These are phyloP conservation scores for Fissipunctia ypsillon DNA, from an alignment of 2,888 invertebrate species.

Conservation along the genomic window DNA sequence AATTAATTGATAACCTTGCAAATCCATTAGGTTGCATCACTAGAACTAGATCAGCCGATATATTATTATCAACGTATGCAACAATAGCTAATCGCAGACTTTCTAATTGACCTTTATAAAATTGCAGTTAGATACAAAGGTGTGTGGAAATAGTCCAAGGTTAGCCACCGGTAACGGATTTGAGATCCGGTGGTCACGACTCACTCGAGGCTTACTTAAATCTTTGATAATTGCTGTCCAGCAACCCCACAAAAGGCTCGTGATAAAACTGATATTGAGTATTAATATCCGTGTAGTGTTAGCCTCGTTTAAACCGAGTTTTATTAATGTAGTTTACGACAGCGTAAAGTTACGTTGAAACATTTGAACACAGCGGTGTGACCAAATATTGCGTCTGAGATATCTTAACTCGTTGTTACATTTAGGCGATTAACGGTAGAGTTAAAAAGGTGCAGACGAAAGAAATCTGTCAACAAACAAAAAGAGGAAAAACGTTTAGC, in stretches of 20 bases:
- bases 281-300: constrained; percentile 53
- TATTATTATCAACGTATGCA: constrained; percentile 62
- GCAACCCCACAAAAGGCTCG: constrained; percentile 70
- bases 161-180: constrained; percentile 84
- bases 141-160: constrained; percentile 88
- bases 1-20: constrained; percentile 56
- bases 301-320: constrained; percentile 29
- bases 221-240: constrained; percentile 76
- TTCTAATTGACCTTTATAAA: constrained; percentile 87
- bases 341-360: constrained; percentile 3
- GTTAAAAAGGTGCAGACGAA: constrained; percentile 15
- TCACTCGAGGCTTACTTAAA: constrained; percentile 74
- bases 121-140: constrained; percentile 74
- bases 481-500: constrained; percentile 2
- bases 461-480: constrained; percentile 25
- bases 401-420: constrained; percentile 10
- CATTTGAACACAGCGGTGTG: constrained; percentile 18
- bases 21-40: constrained; percentile 67
- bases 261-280: constrained; percentile 65
- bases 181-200: constrained; percentile 88
- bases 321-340: constrained; percentile 37
- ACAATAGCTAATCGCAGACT: constrained; percentile 65
- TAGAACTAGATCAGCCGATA: constrained; percentile 63
- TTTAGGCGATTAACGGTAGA: constrained; percentile 7
- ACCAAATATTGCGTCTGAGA: constrained; percentile 25